Conservation (phyloP, 2,888 invertebrate species). For the Cantharis flavilabris region DNA sequence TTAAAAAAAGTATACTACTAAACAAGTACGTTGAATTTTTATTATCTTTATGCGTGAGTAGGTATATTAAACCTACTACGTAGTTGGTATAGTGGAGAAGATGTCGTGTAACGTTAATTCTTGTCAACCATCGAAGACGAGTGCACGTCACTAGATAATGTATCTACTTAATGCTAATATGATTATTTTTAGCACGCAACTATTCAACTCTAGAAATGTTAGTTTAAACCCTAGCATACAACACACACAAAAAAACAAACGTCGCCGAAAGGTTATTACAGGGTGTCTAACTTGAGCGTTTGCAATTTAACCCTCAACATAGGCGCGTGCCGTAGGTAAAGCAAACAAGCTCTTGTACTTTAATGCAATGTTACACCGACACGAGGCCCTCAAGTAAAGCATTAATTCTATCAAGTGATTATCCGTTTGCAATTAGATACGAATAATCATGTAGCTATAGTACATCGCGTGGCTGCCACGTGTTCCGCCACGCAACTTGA, state of each 20-base stretch:
- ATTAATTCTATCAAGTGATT: conserved; percentile 55
- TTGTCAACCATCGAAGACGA: conserved; percentile 20
- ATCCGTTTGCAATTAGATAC: conserved; percentile 52
- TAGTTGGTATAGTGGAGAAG: conserved; percentile 13
- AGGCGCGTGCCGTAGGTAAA: conserved; percentile 23
- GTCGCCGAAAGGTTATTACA: conserved; percentile 9
- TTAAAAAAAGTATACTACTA: neutral
- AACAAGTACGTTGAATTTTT: neutral
- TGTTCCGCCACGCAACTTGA: conserved; percentile 27
- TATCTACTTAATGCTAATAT: conserved; percentile 14
- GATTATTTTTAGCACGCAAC: conserved; percentile 25
- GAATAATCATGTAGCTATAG: conserved; percentile 41
- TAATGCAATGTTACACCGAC: conserved; percentile 36
- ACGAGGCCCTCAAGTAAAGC: conserved; percentile 51
- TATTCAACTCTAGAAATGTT: neutral
- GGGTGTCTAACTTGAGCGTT: neutral
- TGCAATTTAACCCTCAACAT: conserved; percentile 14
- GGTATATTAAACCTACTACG: neutral
- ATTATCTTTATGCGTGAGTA: neutral
- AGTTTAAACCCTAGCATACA: neutral
- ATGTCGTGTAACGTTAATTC: conserved; percentile 23
- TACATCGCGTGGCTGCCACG: conserved; percentile 42
- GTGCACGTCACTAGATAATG: conserved; percentile 13
- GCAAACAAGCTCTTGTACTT: conserved; percentile 30
- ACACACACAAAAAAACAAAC: conserved; percentile 2